These are phyloP conservation scores for Larimichthys polyactis DNA, from an alignment of 2,113 vertebrate species.

Conservation along the genomic window DNA sequence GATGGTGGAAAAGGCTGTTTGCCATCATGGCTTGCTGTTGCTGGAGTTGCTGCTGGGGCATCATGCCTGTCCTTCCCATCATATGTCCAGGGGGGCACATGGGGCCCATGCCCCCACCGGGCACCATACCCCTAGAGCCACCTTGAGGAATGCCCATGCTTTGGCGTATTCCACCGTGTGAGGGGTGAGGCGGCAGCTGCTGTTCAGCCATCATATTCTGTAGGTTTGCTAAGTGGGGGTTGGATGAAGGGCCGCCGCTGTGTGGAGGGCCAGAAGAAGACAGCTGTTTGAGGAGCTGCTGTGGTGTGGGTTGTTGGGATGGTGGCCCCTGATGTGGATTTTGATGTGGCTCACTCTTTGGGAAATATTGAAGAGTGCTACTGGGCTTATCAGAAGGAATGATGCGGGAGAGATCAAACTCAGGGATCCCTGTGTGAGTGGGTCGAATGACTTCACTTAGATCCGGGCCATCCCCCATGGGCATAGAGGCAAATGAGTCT, in stretches of 20 bases:
- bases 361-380: constrained; percentile 99
- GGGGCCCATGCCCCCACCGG: constrained; percentile 87
- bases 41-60: constrained; percentile 82
- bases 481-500: constrained; percentile 83
- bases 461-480: constrained; percentile 91
- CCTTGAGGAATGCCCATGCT: constrained; percentile 84
- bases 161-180: constrained; percentile 83
- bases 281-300: constrained; percentile 84
- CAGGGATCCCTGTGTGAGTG: constrained; percentile 93
- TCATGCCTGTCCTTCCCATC: constrained; percentile 94
- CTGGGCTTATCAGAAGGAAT: constrained; percentile 99
- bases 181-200: constrained; percentile 84
- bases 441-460: constrained; percentile 97
- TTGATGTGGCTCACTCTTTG: constrained; percentile 88
- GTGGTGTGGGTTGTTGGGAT: constrained; percentile 75
- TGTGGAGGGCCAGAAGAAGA: constrained; percentile 76
- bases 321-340: constrained; percentile 76
- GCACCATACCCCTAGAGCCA: constrained; percentile 82
- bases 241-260: constrained; percentile 84
- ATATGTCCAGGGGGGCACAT: constrained; percentile 94
- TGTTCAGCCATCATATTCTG: constrained; percentile 99
- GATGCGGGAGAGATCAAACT: constrained; percentile 98
- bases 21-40: constrained; percentile 90
- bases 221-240: constrained; percentile 95
- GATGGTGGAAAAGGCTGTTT: constrained; percentile 86